Percentiles rank a stretch among this genome's conserved stretches.
Conservation (phyloP, 2,888 invertebrate genomes). For the Apoda limacodes region DNA sequence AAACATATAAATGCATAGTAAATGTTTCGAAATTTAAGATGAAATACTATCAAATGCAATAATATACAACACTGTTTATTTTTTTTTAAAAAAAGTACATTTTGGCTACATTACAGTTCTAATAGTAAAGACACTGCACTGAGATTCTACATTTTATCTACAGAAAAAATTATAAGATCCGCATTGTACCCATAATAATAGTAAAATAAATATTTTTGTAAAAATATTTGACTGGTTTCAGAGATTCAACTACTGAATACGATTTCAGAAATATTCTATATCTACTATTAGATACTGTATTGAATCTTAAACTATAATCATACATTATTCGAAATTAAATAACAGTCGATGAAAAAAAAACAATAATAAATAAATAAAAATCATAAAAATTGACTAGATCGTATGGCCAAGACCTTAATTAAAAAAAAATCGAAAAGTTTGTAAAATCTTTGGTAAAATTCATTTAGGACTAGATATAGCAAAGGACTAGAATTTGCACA, state of each 20-base stretch:
- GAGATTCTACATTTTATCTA: conserved; percentile 52
- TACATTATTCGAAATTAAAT: conserved; percentile 6
- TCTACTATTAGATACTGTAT: too few relatives aligned
- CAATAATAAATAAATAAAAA: conserved; percentile 10
- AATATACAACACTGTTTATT: conserved; percentile 18
- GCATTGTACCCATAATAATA: too few relatives aligned
- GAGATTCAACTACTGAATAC: too few relatives aligned
- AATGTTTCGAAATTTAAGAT: conserved; percentile 37
- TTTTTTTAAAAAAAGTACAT: neutral
- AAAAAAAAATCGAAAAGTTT: conserved; percentile 5
- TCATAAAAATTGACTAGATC: conserved; percentile 50
- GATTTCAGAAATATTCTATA: too few relatives aligned
- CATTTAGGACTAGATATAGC: conserved; percentile 18
- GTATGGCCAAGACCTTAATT: conserved; percentile 31
- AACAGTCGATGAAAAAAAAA: conserved; percentile 10
- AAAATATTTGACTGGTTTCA: too few relatives aligned
- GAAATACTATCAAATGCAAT: conserved; percentile 22
- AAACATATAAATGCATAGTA: conserved; percentile 54
- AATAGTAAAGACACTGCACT: conserved; percentile 27
- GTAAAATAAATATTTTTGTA: too few relatives aligned
- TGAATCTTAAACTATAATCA: too few relatives aligned
- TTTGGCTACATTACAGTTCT: too few relatives aligned
- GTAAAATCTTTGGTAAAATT: conserved; percentile 23
- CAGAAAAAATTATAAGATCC: conserved; percentile 28
- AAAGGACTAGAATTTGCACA: conserved; percentile 19